Base-by-base conservation (phyloP, 2,797 vertebrate species). In the Scomberomorus guttatus region DNA sequence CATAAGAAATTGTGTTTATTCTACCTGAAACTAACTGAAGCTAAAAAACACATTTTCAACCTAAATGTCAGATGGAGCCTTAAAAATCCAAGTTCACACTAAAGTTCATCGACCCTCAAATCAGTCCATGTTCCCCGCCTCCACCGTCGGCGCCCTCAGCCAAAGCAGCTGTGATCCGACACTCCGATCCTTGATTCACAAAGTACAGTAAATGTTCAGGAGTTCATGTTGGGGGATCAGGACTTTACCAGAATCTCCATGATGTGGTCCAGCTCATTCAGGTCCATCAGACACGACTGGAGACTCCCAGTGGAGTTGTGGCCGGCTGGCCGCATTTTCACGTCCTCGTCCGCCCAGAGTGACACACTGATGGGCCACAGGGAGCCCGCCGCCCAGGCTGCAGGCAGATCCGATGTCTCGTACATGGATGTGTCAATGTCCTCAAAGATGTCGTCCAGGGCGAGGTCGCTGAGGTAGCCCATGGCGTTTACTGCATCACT, bases 371-470 rank as follows among this genome's bases (percentile, higher is more conserved):
- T 10, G 0, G 92, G 89, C 90, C 94, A 95, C 78, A 93, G 54
- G 0, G 93, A 84, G 76, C 90, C 90, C 1, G 93, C 69, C 0
- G 91, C 88, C 87, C 91, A 92, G 42, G 95, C 93, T 1, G 93
- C 93, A 1, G 94, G 93, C 12, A 96, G 91, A 20, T 97, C 96
- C 0, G 96, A 96, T 0, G 95, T 95, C 81, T 97, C 96, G 1
- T 96, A 97, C 97, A 97, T 97, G 0, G 96, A 97, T 8, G 97
- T 97, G 90, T 97, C 96, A 24, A 97, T 97, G 91, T 97, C 97
- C 88, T 97, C 96, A 50, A 97, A 97, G 84, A 97, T 96, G 88
- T 97, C 96, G 70, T 97, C 96, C 85, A 96, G 94, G 74, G 96
- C 95, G 73, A 97, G 93, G 90, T 97, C 97, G 50, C 95, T 93